phyloP scores from a whole-genome alignment of 2,888 invertebrate genomes.

The Agriopis marginaria region DNA sequence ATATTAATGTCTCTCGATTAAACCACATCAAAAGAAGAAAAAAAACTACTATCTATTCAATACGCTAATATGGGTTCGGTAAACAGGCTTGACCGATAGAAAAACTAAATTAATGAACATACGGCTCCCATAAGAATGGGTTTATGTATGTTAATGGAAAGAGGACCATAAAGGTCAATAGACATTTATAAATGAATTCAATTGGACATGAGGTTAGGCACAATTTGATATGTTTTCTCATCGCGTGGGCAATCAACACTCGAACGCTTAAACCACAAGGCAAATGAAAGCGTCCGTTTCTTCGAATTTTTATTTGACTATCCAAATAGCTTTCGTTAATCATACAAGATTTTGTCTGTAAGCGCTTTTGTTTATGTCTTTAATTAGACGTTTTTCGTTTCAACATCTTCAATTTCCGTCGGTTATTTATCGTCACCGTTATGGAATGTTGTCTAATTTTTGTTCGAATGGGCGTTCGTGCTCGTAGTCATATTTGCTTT shows the following conservation, averaged over 20 bases:
- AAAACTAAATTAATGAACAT: slow-evolving; percentile 64
- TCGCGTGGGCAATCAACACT: slow-evolving; percentile 55
- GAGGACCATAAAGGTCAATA: slow-evolving; percentile 62
- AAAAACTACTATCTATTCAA: slow-evolving; percentile 64
- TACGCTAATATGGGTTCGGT: slow-evolving; percentile 56
- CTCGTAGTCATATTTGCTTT: slow-evolving; percentile 63
- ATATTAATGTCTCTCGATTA: slow-evolving; percentile 66
- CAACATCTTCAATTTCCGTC: slow-evolving; percentile 56
- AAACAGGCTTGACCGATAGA: slow-evolving; percentile 55
- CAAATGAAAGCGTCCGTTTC: slow-evolving; percentile 58
- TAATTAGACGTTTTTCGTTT: slow-evolving; percentile 59
- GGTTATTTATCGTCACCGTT: slow-evolving; percentile 48
- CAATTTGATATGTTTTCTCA: slow-evolving; percentile 57
- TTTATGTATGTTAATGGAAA: slow-evolving; percentile 66
- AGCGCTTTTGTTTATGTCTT: slow-evolving; percentile 56
- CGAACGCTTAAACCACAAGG: slow-evolving; percentile 50
- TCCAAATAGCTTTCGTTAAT: slow-evolving; percentile 59
- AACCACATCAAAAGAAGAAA: slow-evolving; percentile 57
- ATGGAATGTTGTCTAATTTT: slow-evolving; percentile 59
- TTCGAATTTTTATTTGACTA: slow-evolving; percentile 57
- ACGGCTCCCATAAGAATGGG: slow-evolving; percentile 59
- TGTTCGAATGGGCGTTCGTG: slow-evolving; percentile 52
- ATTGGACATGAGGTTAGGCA: slow-evolving; percentile 56
- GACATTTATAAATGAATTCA: slow-evolving; percentile 61
- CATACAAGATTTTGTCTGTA: slow-evolving; percentile 53